Conservation (phyloP, 2,888 invertebrate species). For the Pemphredon lugubris region DNA sequence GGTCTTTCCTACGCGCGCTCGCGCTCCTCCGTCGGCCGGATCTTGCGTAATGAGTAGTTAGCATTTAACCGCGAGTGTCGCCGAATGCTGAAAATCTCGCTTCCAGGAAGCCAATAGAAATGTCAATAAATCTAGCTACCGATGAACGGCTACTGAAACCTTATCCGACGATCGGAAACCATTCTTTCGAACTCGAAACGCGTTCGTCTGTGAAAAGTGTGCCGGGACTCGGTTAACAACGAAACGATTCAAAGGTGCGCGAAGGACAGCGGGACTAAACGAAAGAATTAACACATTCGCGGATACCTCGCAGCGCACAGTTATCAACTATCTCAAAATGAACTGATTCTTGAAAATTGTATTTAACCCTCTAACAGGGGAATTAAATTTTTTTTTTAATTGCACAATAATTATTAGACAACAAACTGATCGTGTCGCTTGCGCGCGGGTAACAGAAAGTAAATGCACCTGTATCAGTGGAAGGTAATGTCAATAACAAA, state of each 20-base stretch:
- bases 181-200: background rate
- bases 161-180: slow-evolving; percentile 1
- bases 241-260: slow-evolving; percentile 4
- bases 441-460: too few relatives aligned
- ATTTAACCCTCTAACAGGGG: too few relatives aligned
- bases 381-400: too few relatives aligned
- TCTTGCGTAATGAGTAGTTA: slow-evolving; percentile 51
- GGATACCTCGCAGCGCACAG: slow-evolving; percentile 40
- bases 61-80: slow-evolving; percentile 30
- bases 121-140: too few relatives aligned
- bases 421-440: too few relatives aligned
- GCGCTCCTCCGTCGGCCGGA: slow-evolving; percentile 39
- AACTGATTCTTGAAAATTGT: too few relatives aligned
- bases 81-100: slow-evolving; percentile 25
- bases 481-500: too few relatives aligned
- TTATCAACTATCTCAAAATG: too few relatives aligned
- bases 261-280: slow-evolving; percentile 21
- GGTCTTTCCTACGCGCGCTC: slow-evolving; percentile 43
- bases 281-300: slow-evolving; percentile 33
- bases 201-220: background rate
- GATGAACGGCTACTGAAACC: background rate
- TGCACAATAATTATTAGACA: too few relatives aligned
- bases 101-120: slow-evolving; percentile 29
- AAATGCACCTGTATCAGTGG: too few relatives aligned
- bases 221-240: background rate